Percentiles rank a stretch among this genome's conserved stretches.
These are phyloP conservation scores for Paedocypris micromegethes DNA, from an alignment of 2,797 vertebrate genomes.

Conservation along the genomic window DNA sequence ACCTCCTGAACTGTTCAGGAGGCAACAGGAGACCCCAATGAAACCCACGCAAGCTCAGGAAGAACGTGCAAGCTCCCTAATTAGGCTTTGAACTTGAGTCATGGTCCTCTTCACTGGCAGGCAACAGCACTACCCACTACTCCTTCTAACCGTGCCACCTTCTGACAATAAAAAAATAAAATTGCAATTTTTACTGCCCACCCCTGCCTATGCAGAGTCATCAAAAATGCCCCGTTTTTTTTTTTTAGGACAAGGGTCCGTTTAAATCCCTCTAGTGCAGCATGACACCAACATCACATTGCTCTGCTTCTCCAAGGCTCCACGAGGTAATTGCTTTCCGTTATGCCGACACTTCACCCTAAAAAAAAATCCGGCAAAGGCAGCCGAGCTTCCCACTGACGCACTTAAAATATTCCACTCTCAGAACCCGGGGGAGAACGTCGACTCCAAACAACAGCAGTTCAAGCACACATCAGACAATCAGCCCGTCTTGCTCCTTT, in stretches of 20 bases:
- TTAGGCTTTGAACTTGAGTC: too few relatives aligned
- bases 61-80: too few relatives aligned
- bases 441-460: background rate
- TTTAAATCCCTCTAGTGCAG: slow-evolving; percentile 9
- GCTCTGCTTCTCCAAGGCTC: slow-evolving; percentile 7
- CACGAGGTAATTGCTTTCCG: slow-evolving; percentile 10
- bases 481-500: background rate
- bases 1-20: slow-evolving; percentile 3
- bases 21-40: too few relatives aligned
- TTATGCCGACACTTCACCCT: slow-evolving; percentile 1
- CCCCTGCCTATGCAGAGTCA: slow-evolving; percentile 23
- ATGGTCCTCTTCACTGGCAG: too few relatives aligned
- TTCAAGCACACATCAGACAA: background rate
- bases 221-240: slow-evolving; percentile 6
- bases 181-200: slow-evolving; percentile 12
- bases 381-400: background rate
- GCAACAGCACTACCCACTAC: too few relatives aligned
- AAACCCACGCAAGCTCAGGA: too few relatives aligned
- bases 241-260: slow-evolving; percentile 19
- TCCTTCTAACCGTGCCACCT: too few relatives aligned
- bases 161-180: too few relatives aligned
- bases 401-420: background rate
- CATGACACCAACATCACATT: slow-evolving; percentile 8
- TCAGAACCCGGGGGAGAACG: background rate
- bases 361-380: background rate